These are phyloP conservation scores for Ophonus ardosiacus DNA, from an alignment of 2,888 invertebrate species.

Conservation along the genomic window DNA sequence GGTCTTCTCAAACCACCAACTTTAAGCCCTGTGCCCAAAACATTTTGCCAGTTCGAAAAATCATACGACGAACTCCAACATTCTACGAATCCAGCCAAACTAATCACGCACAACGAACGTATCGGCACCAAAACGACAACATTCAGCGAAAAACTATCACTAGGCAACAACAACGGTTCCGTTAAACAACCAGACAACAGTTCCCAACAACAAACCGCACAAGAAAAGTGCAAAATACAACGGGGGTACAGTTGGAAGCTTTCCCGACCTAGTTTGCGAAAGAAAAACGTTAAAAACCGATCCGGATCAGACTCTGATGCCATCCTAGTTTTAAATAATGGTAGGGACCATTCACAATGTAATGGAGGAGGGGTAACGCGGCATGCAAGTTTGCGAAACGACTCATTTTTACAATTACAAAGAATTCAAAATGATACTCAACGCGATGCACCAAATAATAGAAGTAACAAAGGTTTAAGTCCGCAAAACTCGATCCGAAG, in stretches of 20 bases:
- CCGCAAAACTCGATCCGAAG: slow-evolving; percentile 85
- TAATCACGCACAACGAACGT: slow-evolving; percentile 75
- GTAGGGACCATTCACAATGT: slow-evolving; percentile 86
- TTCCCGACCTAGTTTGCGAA: slow-evolving; percentile 85
- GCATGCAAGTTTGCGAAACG: slow-evolving; percentile 77
- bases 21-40: slow-evolving; percentile 73
- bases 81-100: slow-evolving; percentile 69
- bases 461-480: slow-evolving; percentile 79
- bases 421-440: slow-evolving; percentile 88
- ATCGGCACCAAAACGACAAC: slow-evolving; percentile 74
- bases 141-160: slow-evolving; percentile 73
- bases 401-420: slow-evolving; percentile 80
- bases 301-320: slow-evolving; percentile 80
- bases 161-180: slow-evolving; percentile 24
- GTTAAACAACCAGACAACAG: not conserved
- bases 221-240: slow-evolving; percentile 79
- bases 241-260: slow-evolving; percentile 87
- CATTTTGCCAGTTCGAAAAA: slow-evolving; percentile 73
- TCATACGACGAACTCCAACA: slow-evolving; percentile 69
- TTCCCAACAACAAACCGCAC: slow-evolving; percentile 66
- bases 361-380: slow-evolving; percentile 78
- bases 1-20: slow-evolving; percentile 83
- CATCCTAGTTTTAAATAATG: slow-evolving; percentile 83
- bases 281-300: slow-evolving; percentile 78
- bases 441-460: slow-evolving; percentile 83